Evolutionary conservation across 2,113 vertebrate species (phyloP), one percentile per base, ranked within the genome.

Genomic region (Chaetura pelagica): DNA sequence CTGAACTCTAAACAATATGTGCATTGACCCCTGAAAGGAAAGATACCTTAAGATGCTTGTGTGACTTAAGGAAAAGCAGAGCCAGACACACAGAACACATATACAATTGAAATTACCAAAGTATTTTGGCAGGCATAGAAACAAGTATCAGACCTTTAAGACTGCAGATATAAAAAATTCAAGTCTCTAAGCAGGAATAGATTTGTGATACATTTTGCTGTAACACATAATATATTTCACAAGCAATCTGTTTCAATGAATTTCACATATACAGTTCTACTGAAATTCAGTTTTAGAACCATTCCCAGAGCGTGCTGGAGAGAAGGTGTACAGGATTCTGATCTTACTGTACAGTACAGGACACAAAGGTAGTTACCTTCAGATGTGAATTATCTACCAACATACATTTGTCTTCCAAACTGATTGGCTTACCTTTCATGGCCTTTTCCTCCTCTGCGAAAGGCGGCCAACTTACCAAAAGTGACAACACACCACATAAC

Each of bases 1-100:
- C 35, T 95, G 81, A 82, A 78, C 81, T 89, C 91, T 89, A 83
- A 96, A 85, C 87, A 91, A 84, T 58, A 75, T 54, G 62, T 1
- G 11, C 59, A 73, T 42, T 20, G 29, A 96, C 58, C 74, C 16
- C 54, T 63, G 40, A 87, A 93, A 89, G 22, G 58, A 96, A 54
- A 73, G 32, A 12, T 46, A 73, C 49, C 83, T 74, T 61, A 84
- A 89, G 59, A 16, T 59, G 32, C 34, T 48, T 52, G 23, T 42
- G 42, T 54, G 20, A 77, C 62, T 84, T 76, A 78, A 82, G 35
- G 27, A 20, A 82, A 69, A 95, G 76, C 21, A 84, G 66, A 95
- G 54, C 7, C 3, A 84, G 35, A 29, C 23, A 57, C 1, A 5
- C 15, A 79, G 7, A 26, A 75, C 54, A 52, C 9, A 80, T 7